Evolutionary conservation across 1,140 invertebrate species (phyloP), one percentile per base, ranked within the genome.

Genomic region (Drosophila asahinai): DNA sequence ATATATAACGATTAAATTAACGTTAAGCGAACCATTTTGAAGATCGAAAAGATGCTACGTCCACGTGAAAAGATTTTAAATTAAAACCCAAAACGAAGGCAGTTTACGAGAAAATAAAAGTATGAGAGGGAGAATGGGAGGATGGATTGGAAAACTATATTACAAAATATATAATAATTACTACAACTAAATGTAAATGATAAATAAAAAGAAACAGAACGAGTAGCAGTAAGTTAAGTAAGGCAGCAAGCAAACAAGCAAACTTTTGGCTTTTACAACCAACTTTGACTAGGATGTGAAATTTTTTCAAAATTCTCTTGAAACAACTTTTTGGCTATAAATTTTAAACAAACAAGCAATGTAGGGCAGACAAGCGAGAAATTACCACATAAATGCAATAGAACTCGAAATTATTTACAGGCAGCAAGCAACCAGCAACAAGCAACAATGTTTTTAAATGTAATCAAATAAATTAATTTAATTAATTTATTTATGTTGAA

Each of bases 331-430:
- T 91, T 91, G 89, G 89, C 89, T 91, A 91, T 91, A 91, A 91
- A 91, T 59, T 83, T 91, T 89, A 91, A 77, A 73, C 27, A 30
- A 30, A 63, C 57, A 81, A 63, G 76, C 77, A 80, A 81, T 51
- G 73, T 80, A 74, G 60, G 80, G 80, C 83, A 84, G 84, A 89
- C 74, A 65, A 80, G 60, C 68, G 51, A 64, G 63, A 89, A 90
- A 86, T 90, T 90, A 80, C 89, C 83, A 91, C 81, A 91, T 87
- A 91, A 91, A 91, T 90, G 83, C 89, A 91, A 91, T 91, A 91
- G 89, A 89, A 91, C 89, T 86, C 84, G 81, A 91, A 91, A 91
- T 91, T 91, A 91, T 91, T 89, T 84, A 91, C 86, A 90, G 86
- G 81, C 83, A 86, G 70, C 82, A 81, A 72, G 59, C 73, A 83